A percentile compares a stretch with the other conserved stretches of the same genome.
phyloP scores from a whole-genome alignment of 2,797 vertebrate genomes.

The Paedocypris micromegethes region DNA sequence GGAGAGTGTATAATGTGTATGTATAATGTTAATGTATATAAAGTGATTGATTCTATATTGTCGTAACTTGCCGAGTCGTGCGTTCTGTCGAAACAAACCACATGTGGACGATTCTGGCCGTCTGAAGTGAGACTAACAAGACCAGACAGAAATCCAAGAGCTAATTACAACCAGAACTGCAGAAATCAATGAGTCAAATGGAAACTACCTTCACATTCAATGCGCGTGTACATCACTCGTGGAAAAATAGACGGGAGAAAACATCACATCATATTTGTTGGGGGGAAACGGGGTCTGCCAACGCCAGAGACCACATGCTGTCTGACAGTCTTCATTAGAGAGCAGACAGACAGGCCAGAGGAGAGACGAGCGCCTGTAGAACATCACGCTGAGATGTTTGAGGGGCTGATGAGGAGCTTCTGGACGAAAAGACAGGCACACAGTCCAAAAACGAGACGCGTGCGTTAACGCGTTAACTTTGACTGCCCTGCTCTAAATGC shows the following conservation, averaged over 20 bases:
- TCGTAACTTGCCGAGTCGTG: no score
- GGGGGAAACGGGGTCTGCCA: constrained; percentile 3
- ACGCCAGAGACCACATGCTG: constrained; percentile 22
- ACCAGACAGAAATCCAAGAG: constrained; percentile 31
- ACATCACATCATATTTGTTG: constrained; percentile 38
- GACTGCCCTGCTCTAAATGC: no score
- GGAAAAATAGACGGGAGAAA: constrained; percentile 52
- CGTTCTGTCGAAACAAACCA: no score
- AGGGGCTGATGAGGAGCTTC: no score
- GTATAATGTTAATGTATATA: no score
- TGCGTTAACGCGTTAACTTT: no score
- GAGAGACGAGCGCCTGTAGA: not conserved
- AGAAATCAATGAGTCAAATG: constrained; percentile 27
- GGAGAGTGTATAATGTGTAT: no score
- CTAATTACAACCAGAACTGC: constrained; percentile 14
- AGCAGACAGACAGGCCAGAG: not conserved
- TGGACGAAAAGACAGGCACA: no score
- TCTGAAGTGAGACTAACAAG: constrained; percentile 16
- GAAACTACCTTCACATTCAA: constrained; percentile 32
- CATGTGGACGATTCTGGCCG: not conserved
- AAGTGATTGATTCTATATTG: no score
- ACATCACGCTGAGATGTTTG: no score
- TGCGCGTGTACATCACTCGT: constrained; percentile 26
- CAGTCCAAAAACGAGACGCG: no score
- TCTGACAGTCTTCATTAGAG: constrained; percentile 39